phyloP scores from a whole-genome alignment of 2,888 invertebrate species.

The Thereva nobilitata region DNA sequence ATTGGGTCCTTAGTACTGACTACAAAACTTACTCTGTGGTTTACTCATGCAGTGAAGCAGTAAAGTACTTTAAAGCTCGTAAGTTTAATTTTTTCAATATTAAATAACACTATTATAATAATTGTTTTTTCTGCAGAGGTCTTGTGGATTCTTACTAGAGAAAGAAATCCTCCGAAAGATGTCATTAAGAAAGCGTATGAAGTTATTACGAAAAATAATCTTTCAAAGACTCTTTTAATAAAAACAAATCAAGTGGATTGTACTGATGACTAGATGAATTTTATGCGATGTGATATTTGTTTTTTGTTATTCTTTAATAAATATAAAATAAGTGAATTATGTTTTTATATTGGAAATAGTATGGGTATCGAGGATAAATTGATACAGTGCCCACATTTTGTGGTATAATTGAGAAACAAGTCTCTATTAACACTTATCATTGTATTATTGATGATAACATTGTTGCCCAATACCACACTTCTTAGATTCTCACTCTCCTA shows the following conservation, averaged over 20 bases:
- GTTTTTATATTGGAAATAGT: too few relatives aligned
- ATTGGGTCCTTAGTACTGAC: slow-evolving; percentile 67
- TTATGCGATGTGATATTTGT: too few relatives aligned
- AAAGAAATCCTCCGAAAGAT: slow-evolving; percentile 5
- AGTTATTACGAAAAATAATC: slow-evolving; percentile 39
- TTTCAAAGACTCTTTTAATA: slow-evolving; percentile 40
- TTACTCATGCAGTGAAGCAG: slow-evolving; percentile 60
- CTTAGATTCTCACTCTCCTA: too few relatives aligned
- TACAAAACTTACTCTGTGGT: slow-evolving; percentile 64
- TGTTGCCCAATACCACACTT: too few relatives aligned
- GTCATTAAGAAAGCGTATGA: slow-evolving; percentile 37
- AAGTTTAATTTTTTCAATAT: not conserved
- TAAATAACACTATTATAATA: not conserved
- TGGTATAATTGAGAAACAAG: too few relatives aligned
- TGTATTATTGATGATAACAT: too few relatives aligned
- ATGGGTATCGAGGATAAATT: too few relatives aligned
- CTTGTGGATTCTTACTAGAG: slow-evolving; percentile 6
- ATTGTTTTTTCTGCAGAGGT: not conserved
- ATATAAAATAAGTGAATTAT: not conserved
- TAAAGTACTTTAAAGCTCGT: not conserved
- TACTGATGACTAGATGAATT: slow-evolving; percentile 35
- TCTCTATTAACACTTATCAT: too few relatives aligned
- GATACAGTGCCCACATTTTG: too few relatives aligned
- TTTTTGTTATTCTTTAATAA: not conserved
- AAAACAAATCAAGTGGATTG: slow-evolving; percentile 43